These are phyloP conservation scores for Synergus laeviventris DNA, from an alignment of 2,888 invertebrate genomes.

Conservation along the genomic window DNA sequence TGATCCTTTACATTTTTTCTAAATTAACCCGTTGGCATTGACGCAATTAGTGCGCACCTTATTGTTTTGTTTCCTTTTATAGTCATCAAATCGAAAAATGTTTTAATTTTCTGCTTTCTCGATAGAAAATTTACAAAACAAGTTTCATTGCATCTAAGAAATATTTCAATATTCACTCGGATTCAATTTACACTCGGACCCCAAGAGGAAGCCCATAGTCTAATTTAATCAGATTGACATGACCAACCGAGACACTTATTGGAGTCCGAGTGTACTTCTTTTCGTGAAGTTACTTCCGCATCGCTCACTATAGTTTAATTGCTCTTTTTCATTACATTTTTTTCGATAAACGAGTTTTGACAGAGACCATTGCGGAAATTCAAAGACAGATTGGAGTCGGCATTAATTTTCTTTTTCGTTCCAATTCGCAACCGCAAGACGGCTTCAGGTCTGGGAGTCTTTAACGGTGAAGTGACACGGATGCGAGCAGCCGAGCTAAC, in stretches of 20 bases:
- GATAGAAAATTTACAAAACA: no score
- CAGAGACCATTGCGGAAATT: background rate
- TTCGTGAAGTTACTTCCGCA: conserved; percentile 19
- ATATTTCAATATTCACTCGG: no score
- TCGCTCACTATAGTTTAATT: background rate
- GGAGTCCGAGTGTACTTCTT: conserved; percentile 23
- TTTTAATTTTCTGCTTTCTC: no score
- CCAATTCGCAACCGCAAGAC: conserved; percentile 40
- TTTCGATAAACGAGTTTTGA: conserved; percentile 17
- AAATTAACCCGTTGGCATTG: conserved; percentile 17
- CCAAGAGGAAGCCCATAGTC: no score
- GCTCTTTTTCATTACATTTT: background rate
- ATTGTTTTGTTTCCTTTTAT: no score
- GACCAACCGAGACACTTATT: no score
- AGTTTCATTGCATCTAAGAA: no score
- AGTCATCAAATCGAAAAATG: no score
- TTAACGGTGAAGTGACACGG: conserved; percentile 60
- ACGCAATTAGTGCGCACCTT: no score
- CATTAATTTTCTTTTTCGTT: conserved; percentile 32
- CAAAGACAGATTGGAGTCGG: conserved; percentile 11
- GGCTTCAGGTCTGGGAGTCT: conserved; percentile 44
- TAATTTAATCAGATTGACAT: no score
- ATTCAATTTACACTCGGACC: no score
- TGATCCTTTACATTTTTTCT: background rate
- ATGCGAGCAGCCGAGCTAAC: conserved; percentile 46